Conservation (phyloP, 2,888 invertebrate species). For the Phaonia tiefii region DNA sequence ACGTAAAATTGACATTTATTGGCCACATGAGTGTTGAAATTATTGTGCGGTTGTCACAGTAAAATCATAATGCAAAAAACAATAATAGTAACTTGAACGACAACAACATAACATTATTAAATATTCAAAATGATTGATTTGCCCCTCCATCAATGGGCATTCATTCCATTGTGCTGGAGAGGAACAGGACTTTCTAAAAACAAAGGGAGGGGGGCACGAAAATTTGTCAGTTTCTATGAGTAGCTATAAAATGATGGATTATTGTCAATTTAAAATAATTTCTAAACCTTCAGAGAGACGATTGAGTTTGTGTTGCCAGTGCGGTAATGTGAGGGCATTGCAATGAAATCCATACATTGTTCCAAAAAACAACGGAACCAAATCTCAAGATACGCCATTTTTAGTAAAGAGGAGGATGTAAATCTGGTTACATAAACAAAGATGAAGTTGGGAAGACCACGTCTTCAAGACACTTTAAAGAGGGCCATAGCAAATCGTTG, state of each 20-base stretch:
- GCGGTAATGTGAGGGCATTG: too few species aligned
- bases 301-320: too few species aligned
- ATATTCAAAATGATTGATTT: conserved; percentile 38
- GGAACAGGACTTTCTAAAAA: background rate
- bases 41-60: conserved; percentile 49
- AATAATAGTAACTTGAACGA: background rate
- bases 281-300: too few species aligned
- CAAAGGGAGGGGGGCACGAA: background rate
- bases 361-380: too few species aligned
- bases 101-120: conserved; percentile 17
- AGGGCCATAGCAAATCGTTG: too few species aligned
- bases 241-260: conserved; percentile 1
- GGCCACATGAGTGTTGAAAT: conserved; percentile 57
- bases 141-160: background rate
- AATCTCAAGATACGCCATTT: too few species aligned
- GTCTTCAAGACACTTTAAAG: too few species aligned
- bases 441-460: too few species aligned
- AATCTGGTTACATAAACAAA: too few species aligned
- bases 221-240: background rate
- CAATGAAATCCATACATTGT: too few species aligned
- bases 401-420: too few species aligned
- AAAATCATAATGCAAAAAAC: conserved; percentile 6
- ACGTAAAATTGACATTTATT: conserved; percentile 64
- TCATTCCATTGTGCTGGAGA: background rate
- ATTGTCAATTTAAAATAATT: background rate